Percentiles rank a stretch among this genome's conserved stretches.
phyloP scores from a whole-genome alignment of 2,888 invertebrate species.

The Andrena fulva region DNA sequence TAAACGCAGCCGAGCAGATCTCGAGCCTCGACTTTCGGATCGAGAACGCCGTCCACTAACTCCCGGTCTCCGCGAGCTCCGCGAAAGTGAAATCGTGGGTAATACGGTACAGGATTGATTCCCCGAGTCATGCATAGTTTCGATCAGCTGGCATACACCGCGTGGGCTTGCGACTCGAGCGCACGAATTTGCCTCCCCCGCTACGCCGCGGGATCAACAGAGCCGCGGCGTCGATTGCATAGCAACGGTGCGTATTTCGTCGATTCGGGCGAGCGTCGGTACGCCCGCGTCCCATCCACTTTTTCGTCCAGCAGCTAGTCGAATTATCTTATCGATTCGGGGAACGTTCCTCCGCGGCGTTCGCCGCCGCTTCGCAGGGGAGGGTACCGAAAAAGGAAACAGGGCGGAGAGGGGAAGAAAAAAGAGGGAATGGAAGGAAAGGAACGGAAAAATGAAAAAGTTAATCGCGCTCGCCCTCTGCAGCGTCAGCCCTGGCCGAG shows the following conservation, averaged over 20 bases:
- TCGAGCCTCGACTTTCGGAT: not conserved
- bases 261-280: constrained; percentile 32
- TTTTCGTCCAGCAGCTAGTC: constrained; percentile 48
- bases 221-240: constrained; percentile 43
- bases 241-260: constrained; percentile 66
- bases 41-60: not conserved
- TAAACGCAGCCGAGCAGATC: constrained; percentile 28
- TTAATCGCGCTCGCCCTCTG: constrained; percentile 64
- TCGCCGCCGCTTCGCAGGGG: not conserved
- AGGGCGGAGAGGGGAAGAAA: no score
- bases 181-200: no score
- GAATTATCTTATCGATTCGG: constrained; percentile 66
- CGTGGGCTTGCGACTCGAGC: no score
- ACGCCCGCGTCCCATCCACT: constrained; percentile 18
- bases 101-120: no score
- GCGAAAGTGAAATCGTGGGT: no score
- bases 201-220: not conserved
- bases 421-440: not conserved
- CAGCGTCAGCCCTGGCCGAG: constrained; percentile 71
- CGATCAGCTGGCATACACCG: no score
- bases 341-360: constrained; percentile 25
- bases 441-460: constrained; percentile 30
- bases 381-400: not conserved
- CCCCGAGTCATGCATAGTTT: no score
- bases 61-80: no score